Percentiles rank a stretch among this genome's conserved stretches.
phyloP scores from a whole-genome alignment of 2,888 invertebrate genomes.

The Caenorhabditis sinica region DNA sequence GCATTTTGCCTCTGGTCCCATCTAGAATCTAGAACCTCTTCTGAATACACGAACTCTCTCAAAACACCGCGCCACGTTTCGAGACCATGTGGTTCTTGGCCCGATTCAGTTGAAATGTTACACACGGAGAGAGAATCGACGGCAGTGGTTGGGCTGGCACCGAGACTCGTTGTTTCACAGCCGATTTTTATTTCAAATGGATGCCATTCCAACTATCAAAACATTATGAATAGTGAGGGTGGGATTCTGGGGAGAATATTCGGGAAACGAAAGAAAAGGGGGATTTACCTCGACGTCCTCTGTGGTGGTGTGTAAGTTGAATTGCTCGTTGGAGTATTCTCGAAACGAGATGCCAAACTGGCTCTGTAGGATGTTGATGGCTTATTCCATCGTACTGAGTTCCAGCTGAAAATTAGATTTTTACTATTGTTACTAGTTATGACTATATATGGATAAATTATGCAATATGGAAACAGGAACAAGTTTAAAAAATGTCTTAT shows the following conservation, averaged over 20 bases:
- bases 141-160: constrained; percentile 38
- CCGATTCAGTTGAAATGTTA: constrained; percentile 51
- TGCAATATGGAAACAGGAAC: too few relatives aligned
- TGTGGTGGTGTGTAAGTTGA: constrained; percentile 55
- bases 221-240: constrained; percentile 54
- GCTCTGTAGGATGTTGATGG: constrained; percentile 73
- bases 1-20: constrained; percentile 20
- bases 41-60: constrained; percentile 30
- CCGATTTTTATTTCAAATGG: constrained; percentile 52
- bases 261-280: background rate
- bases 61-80: constrained; percentile 34
- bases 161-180: constrained; percentile 37
- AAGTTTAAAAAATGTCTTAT: too few relatives aligned
- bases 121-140: constrained; percentile 12
- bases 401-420: constrained; percentile 71
- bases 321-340: constrained; percentile 61
- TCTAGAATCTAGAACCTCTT: constrained; percentile 41
- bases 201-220: constrained; percentile 47
- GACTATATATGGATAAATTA: too few relatives aligned
- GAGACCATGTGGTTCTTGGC: constrained; percentile 58
- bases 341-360: constrained; percentile 69
- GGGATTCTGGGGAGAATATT: background rate
- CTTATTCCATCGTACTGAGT: constrained; percentile 80
- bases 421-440: too few relatives aligned
- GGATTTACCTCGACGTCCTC: constrained; percentile 53